These are phyloP conservation scores for Saguinus imperator DNA, from an alignment of 2,113 vertebrate genomes.

Conservation along the genomic window DNA sequence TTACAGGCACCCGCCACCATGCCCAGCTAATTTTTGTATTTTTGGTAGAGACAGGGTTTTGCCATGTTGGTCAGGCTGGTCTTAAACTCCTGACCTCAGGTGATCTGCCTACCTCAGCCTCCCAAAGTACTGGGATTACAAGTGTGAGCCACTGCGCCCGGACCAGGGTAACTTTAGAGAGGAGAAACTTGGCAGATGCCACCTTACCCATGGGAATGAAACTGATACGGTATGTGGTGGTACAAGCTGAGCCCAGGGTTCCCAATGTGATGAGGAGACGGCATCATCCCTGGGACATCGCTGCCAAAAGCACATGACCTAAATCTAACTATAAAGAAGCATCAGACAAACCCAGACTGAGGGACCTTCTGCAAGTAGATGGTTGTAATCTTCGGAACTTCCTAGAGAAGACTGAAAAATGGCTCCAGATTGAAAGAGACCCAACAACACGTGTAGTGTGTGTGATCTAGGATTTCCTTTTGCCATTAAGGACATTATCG, in stretches of 20 bases:
- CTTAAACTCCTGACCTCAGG: too few species aligned
- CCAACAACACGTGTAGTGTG: not conserved
- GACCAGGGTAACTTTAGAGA: not conserved
- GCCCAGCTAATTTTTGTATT: too few species aligned
- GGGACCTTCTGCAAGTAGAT: not conserved
- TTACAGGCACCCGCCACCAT: too few species aligned
- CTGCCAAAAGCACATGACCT: not conserved
- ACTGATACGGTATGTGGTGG: not conserved
- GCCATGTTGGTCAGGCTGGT: too few species aligned
- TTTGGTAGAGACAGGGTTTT: too few species aligned
- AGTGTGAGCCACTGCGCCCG: too few species aligned
- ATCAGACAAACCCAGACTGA: not conserved
- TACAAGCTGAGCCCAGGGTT: not conserved
- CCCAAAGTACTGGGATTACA: too few species aligned
- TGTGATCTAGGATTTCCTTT: not conserved
- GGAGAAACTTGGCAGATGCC: not conserved
- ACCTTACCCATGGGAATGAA: not conserved
- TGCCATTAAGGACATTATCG: not conserved
- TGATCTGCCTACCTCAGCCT: too few species aligned
- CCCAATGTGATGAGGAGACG: not conserved
- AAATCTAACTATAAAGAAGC: not conserved
- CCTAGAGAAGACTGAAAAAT: not conserved
- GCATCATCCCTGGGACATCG: too few species aligned
- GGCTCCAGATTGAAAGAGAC: not conserved
- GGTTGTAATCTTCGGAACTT: not conserved